Evolutionary conservation across 2,113 vertebrate species (phyloP).

Genomic region (Toxotes jaculatrix): DNA sequence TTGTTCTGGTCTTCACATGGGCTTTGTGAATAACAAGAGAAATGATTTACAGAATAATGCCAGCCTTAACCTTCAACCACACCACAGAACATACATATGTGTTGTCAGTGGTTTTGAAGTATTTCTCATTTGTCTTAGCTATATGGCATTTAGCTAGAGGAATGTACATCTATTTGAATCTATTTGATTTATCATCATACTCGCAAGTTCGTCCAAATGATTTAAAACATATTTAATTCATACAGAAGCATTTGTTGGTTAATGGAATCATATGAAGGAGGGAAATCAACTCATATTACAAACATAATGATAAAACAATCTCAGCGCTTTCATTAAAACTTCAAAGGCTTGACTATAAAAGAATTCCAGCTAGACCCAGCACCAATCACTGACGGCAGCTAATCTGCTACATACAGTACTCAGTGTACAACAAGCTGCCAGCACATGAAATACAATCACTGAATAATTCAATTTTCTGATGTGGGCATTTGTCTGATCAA

Average conservation of each 20-base stretch:
- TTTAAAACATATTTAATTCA: background rate
- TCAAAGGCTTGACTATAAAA: background rate
- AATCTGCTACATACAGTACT: conserved; percentile 1
- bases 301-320: background rate
- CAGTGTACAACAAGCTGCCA: background rate
- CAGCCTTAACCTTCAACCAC: background rate
- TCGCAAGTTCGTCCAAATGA: too few relatives aligned
- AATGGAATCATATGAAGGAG: background rate
- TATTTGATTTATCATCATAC: background rate
- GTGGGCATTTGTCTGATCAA: conserved; percentile 17
- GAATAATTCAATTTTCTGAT: conserved; percentile 17
- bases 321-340: background rate
- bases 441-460: conserved; percentile 20
- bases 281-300: background rate
- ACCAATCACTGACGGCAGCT: background rate
- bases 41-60: background rate
- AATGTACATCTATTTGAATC: background rate
- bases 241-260: background rate
- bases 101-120: background rate
- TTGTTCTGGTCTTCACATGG: too few relatives aligned
- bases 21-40: too few relatives aligned
- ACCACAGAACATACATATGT: background rate
- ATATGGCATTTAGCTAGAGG: background rate
- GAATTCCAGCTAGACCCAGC: background rate
- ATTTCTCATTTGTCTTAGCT: background rate